Evolutionary conservation across 2,113 vertebrate species (phyloP).

Genomic region (Odocoileus virginianus): DNA sequence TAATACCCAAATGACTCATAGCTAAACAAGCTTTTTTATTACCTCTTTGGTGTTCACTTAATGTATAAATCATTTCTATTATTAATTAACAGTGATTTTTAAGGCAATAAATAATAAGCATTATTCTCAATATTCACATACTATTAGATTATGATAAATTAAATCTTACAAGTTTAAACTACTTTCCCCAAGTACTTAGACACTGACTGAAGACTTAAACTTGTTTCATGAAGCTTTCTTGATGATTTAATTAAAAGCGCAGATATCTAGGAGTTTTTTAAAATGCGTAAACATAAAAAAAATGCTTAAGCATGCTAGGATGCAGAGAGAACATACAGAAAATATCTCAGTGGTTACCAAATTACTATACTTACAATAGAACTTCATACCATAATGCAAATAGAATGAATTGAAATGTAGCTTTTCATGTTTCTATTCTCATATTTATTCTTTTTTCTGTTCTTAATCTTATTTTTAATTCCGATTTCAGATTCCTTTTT

Average conservation of each 20-base stretch:
- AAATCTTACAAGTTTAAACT: neutral
- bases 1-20: neutral
- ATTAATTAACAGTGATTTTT: neutral
- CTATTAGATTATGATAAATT: neutral
- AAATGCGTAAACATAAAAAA: neutral
- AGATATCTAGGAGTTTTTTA: neutral
- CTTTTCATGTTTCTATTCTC: neutral
- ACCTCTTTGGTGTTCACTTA: neutral
- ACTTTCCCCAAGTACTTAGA: neutral
- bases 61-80: slow-evolving; percentile 3
- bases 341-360: neutral
- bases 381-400: neutral
- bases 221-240: neutral
- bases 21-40: neutral
- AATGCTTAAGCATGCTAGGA: neutral
- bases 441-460: neutral
- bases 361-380: slow-evolving; percentile 13
- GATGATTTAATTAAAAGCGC: slow-evolving; percentile 21
- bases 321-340: neutral
- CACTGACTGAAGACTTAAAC: neutral
- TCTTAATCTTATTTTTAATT: neutral
- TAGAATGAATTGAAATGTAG: neutral
- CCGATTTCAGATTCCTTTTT: neutral
- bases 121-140: slow-evolving; percentile 5
- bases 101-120: neutral